Percentiles rank a stretch among this genome's conserved stretches.
These are phyloP conservation scores for Azorinus chamasolen DNA, from an alignment of 2,888 invertebrate genomes.

Conservation along the genomic window DNA sequence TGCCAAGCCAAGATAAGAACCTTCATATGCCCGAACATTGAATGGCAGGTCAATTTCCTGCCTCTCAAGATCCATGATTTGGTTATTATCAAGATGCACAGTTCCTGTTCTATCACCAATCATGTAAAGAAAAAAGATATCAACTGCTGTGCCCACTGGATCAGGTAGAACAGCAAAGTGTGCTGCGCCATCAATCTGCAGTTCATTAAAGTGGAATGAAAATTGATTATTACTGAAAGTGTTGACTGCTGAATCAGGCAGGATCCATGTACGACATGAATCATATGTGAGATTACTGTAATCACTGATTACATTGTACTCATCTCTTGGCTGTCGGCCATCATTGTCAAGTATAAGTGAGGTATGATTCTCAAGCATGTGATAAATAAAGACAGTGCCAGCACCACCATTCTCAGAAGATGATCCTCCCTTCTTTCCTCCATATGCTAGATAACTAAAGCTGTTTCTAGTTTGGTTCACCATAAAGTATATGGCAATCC, in stretches of 20 bases:
- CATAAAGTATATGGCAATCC: constrained; percentile 75
- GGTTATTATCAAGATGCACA: constrained; percentile 74
- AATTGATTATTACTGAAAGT: constrained; percentile 62
- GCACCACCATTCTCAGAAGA: constrained; percentile 73
- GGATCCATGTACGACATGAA: constrained; percentile 75
- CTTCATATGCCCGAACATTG: constrained; percentile 72
- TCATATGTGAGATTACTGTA: constrained; percentile 68
- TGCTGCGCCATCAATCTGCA: constrained; percentile 75
- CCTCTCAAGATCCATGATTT: constrained; percentile 71
- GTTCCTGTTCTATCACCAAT: constrained; percentile 80
- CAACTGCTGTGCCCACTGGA: constrained; percentile 52
- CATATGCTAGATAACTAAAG: constrained; percentile 72
- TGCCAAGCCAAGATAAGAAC: constrained; percentile 71
- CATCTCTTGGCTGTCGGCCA: constrained; percentile 62
- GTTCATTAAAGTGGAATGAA: constrained; percentile 70
- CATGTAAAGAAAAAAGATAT: constrained; percentile 77
- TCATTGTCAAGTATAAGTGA: constrained; percentile 76
- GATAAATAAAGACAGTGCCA: constrained; percentile 75
- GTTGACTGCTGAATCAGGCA: constrained; percentile 70
- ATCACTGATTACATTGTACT: constrained; percentile 65
- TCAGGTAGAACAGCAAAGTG: constrained; percentile 72
- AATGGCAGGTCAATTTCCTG: constrained; percentile 77
- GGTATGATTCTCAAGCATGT: constrained; percentile 69
- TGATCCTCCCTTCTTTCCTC: constrained; percentile 66
- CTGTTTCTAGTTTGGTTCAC: constrained; percentile 76